Base-by-base conservation (phyloP, 2,888 invertebrate genomes). In the Morpho helenor region DNA sequence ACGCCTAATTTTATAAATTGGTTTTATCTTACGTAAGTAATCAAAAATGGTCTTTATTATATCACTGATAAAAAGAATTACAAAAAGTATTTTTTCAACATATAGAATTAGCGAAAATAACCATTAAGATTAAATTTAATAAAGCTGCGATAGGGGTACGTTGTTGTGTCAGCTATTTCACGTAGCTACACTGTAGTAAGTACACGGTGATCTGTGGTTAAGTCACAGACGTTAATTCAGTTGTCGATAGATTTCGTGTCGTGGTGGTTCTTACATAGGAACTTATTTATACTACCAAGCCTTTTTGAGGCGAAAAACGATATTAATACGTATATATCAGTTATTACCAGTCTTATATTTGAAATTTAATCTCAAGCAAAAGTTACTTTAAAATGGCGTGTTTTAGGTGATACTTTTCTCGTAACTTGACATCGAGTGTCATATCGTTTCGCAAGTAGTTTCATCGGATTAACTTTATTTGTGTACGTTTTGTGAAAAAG, bases 401-500 rank as follows among this genome's bases (percentile, higher is more conserved):
- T 53, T 48, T 45, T 16, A 45, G 55, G 61, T 62, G 62, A 63
- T 72, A 66, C 49, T 69, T 63, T 71, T 68, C 71, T 72, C 73
- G 16, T 76, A 71, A 74, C 77, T 84, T 82, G 79, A 83, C 79
- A 78, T n/a, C 79, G 75, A 74, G 84, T 86, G 86, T 82, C 84
- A 81, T 82, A 79, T 79, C 80, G 73, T 87, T 86, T 87, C 84
- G 83, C 84, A 86, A 87, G 82, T 82, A 77, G 74, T 79, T 76
- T 78, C 75, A 72, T 74, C 75, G 67, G 75, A 79, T 80, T 80
- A 84, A 82, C 79, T 82, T 78, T 84, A 84, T 84, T 85, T 87
- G 85, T 87, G 85, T 87, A 82, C 77, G 72, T 76, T 72, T 75
- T 75, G 79, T 81, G 77, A 74, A 76, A 79, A 80, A 77, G 77